Conservation (phyloP, 2,113 vertebrate genomes). For the Ahaetulla prasina region DNA sequence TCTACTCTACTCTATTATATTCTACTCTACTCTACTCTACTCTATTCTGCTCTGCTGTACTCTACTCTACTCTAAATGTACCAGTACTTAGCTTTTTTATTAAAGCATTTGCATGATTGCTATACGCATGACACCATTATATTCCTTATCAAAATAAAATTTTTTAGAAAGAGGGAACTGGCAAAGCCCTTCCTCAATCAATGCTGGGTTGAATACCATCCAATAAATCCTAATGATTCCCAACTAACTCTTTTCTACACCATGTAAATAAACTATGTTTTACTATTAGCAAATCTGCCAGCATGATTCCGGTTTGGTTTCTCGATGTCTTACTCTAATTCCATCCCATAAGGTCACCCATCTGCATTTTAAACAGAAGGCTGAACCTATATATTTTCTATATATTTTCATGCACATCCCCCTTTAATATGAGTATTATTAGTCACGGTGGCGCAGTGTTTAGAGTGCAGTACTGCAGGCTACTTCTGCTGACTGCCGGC, state of each 20-base stretch:
- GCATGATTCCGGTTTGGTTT: neutral
- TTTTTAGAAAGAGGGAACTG: neutral
- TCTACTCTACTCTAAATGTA: too few species aligned
- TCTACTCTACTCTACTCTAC: too few species aligned
- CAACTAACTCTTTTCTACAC: neutral
- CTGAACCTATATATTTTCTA: neutral
- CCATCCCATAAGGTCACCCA: neutral
- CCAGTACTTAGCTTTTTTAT: neutral
- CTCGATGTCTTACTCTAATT: neutral
- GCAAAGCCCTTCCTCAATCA: neutral
- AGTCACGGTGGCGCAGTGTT: too few species aligned
- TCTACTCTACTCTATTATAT: too few species aligned
- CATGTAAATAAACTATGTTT: neutral
- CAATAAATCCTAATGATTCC: neutral
- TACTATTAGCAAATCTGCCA: neutral
- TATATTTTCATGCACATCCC: neutral
- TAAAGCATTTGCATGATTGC: neutral
- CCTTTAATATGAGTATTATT: neutral
- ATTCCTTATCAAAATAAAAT: neutral
- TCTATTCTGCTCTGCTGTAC: too few species aligned
- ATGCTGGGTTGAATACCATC: neutral
- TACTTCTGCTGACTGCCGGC: too few species aligned
- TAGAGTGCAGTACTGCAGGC: too few species aligned
- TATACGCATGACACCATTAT: neutral
- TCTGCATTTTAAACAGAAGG: neutral